These are phyloP conservation scores for Acronicta psi DNA, from an alignment of 2,888 invertebrate species.

Conservation along the genomic window DNA sequence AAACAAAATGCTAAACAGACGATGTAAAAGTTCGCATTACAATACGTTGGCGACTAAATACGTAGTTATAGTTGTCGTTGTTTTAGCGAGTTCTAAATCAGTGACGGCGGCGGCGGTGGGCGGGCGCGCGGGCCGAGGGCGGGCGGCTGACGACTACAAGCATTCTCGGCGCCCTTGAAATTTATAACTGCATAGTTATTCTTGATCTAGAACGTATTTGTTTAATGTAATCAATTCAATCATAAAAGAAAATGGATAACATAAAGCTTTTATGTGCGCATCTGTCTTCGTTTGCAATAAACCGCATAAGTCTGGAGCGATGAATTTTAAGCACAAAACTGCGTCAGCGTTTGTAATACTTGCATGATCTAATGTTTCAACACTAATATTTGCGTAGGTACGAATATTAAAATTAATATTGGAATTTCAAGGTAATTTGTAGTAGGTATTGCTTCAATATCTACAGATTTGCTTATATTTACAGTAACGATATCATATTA, in stretches of 20 bases:
- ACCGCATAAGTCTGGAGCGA: constrained; percentile 4
- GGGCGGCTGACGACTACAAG: constrained; percentile 31
- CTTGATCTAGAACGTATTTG: constrained; percentile 29
- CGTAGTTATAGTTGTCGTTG: constrained; percentile 62
- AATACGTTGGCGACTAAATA: constrained; percentile 49
- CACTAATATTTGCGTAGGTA: not conserved
- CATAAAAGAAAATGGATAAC: constrained; percentile 25
- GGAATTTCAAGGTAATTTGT: constrained; percentile 17
- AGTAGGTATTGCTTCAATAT: not conserved
- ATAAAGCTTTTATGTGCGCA: constrained; percentile 27
- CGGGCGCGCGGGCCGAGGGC: constrained; percentile 54
- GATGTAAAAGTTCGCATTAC: constrained; percentile 50
- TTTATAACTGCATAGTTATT: constrained; percentile 53
- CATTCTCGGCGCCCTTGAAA: constrained; percentile 59
- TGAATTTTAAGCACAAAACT: constrained; percentile 12
- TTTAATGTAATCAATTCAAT: constrained; percentile 21
- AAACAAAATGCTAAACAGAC: constrained; percentile 54
- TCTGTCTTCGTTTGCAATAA: constrained; percentile 24
- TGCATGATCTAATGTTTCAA: constrained; percentile 2
- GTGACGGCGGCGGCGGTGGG: constrained; percentile 54
- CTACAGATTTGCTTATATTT: constrained; percentile 7
- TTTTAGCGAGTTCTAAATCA: constrained; percentile 68
- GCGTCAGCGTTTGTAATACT: constrained; percentile 11
- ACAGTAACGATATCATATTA: not conserved
- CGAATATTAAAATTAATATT: constrained; percentile 3